Percentiles rank a stretch among this genome's conserved stretches.
Evolutionary conservation across 2,888 invertebrate genomes (phyloP).

Genomic region (Idaea biselata): DNA sequence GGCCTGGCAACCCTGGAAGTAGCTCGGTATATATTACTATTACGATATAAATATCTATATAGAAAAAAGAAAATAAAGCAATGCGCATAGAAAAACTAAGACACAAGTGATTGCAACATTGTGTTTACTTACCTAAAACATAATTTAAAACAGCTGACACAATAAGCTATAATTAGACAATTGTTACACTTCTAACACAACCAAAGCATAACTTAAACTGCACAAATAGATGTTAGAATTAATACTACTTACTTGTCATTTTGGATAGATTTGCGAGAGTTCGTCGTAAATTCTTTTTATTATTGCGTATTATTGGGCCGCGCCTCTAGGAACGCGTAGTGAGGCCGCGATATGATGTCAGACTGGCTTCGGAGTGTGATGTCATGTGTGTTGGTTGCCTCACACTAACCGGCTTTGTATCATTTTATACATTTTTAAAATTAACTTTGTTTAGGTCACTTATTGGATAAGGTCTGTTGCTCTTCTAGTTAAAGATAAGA

Average conservation of each 20-base stretch:
- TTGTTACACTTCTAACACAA: neutral
- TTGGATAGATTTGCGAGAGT: neutral
- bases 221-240: neutral
- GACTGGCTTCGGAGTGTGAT: slow-evolving; percentile 5
- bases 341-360: slow-evolving; percentile 1
- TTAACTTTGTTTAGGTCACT: neutral
- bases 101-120: neutral
- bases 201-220: neutral
- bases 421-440: neutral
- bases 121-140: neutral
- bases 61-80: neutral
- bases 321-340: neutral
- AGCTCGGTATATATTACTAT: neutral
- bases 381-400: slow-evolving; percentile 2
- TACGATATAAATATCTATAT: neutral
- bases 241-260: neutral
- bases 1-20: neutral
- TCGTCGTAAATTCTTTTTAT: neutral
- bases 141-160: slow-evolving; percentile 8
- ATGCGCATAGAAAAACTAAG: neutral
- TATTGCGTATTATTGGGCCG: neutral
- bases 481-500: slow-evolving; percentile 2
- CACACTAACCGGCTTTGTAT: neutral
- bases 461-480: neutral
- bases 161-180: slow-evolving; percentile 7